A percentile compares a stretch with the other conserved stretches of the same genome.
These are phyloP conservation scores for Hexactinellida sp. DNA, from an alignment of 37 sponge, comb jelly and placozoan species.

Conservation along the genomic window DNA sequence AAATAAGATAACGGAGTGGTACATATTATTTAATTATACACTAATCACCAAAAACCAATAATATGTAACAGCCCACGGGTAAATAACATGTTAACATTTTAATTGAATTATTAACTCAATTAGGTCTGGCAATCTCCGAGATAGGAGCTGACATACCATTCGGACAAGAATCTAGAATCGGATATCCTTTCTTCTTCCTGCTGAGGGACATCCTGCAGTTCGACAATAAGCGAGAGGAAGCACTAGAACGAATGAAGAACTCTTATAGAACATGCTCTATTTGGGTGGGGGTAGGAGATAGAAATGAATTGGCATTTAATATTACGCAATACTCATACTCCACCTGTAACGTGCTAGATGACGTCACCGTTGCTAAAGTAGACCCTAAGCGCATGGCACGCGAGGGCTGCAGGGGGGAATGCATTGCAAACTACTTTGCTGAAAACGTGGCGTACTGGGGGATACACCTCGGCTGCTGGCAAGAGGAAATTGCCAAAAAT, in stretches of 20 bases:
- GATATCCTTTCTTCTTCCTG: constrained; percentile 45
- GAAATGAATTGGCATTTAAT: constrained; percentile 26
- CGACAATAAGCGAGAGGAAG: constrained; percentile 31
- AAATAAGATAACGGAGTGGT: too few species aligned
- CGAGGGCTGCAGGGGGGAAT: constrained; percentile 27
- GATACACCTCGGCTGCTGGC: constrained; percentile 50
- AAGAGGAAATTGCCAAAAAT: constrained; percentile 20
- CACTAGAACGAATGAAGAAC: constrained; percentile 34
- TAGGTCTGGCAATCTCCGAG: constrained; percentile 41
- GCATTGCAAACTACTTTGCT: constrained; percentile 28
- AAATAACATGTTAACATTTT: too few species aligned
- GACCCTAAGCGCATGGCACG: constrained; percentile 23
- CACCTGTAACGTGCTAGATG: constrained; percentile 37
- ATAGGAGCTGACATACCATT: constrained; percentile 38
- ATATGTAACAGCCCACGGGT: too few species aligned
- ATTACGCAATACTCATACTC: constrained; percentile 42
- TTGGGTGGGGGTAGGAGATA: constrained; percentile 53
- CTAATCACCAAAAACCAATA: too few species aligned
- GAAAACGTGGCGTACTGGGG: constrained; percentile 52
- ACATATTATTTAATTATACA: too few species aligned
- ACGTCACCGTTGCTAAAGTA: constrained; percentile 33
- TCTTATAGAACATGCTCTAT: constrained; percentile 56
- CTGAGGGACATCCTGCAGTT: constrained; percentile 46
- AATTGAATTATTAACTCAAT: constrained; percentile 17
- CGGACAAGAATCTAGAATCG: constrained; percentile 36